These are phyloP conservation scores for Phocides pigmalion DNA, from an alignment of 1,140 invertebrate species.

Conservation along the genomic window DNA sequence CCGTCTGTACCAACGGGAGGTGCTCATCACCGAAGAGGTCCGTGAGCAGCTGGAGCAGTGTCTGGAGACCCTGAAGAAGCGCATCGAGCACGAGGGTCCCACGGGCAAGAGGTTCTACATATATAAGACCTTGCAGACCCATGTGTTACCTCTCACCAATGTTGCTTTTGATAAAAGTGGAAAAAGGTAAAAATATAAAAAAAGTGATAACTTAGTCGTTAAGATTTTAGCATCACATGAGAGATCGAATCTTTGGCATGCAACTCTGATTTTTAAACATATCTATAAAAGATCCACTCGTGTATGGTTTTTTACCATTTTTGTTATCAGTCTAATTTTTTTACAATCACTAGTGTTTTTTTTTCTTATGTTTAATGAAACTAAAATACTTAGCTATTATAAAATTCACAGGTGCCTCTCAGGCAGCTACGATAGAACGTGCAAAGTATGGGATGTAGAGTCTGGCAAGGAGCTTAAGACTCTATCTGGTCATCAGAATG, in stretches of 20 bases:
- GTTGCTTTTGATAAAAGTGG: constrained; percentile 89
- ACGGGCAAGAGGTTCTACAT: constrained; percentile 86
- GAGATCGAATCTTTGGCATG: too few species aligned
- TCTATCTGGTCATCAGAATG: constrained; percentile 90
- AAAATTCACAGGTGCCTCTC: constrained; percentile 87
- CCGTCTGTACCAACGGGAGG: constrained; percentile 80
- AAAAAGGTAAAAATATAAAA: constrained; percentile 76
- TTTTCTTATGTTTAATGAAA: too few species aligned
- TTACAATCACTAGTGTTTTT: too few species aligned
- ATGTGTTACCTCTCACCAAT: constrained; percentile 91
- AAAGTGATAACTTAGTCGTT: too few species aligned
- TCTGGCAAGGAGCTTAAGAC: constrained; percentile 88
- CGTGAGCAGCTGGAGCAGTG: constrained; percentile 66
- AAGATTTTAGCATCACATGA: too few species aligned
- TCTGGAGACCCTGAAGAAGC: constrained; percentile 81
- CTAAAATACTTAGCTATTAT: too few species aligned
- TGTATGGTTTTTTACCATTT: too few species aligned
- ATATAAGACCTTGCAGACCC: constrained; percentile 88
- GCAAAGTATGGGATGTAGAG: constrained; percentile 91
- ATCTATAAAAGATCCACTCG: too few species aligned
- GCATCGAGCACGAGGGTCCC: constrained; percentile 84
- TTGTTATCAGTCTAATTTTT: too few species aligned
- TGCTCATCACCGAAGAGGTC: constrained; percentile 82
- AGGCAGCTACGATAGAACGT: constrained; percentile 93
- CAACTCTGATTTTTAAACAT: too few species aligned